Percentiles rank a stretch among this genome's conserved stretches.
phyloP scores from a whole-genome alignment of 2,888 invertebrate genomes.

The Fragum sueziense region DNA sequence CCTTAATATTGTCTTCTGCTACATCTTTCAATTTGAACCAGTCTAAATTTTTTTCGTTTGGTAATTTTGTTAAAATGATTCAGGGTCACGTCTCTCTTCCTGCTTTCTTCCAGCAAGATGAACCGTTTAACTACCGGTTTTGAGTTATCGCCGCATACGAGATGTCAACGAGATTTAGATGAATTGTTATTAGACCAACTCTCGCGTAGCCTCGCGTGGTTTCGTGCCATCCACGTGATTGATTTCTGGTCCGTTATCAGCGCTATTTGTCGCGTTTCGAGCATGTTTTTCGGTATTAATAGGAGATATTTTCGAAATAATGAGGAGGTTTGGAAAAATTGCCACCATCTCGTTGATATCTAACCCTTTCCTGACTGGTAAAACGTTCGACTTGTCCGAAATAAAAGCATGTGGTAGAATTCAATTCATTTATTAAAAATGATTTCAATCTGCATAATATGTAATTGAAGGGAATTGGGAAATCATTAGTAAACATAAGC shows the following conservation, averaged over 20 bases:
- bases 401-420: too few relatives aligned
- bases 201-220: not conserved
- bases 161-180: constrained; percentile 45
- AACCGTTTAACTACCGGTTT: constrained; percentile 19
- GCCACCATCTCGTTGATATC: constrained; percentile 10
- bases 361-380: too few relatives aligned
- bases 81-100: not conserved
- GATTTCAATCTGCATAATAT: too few relatives aligned
- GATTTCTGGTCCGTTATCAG: constrained; percentile 10
- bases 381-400: too few relatives aligned
- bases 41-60: not conserved
- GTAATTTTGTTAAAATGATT: not conserved
- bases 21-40: not conserved
- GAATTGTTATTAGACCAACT: constrained; percentile 19
- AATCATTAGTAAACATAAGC: too few relatives aligned
- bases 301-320: constrained; percentile 17
- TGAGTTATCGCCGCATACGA: constrained; percentile 22
- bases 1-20: too few relatives aligned
- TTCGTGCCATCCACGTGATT: constrained; percentile 17
- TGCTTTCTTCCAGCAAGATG: not conserved
- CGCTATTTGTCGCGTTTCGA: constrained; percentile 9
- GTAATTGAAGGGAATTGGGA: too few relatives aligned
- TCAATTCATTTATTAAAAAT: too few relatives aligned
- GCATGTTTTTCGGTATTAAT: constrained; percentile 19
- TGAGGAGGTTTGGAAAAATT: constrained; percentile 11